Base-by-base conservation (phyloP, 1,140 invertebrate species). In the Drosophila kepulauana region DNA sequence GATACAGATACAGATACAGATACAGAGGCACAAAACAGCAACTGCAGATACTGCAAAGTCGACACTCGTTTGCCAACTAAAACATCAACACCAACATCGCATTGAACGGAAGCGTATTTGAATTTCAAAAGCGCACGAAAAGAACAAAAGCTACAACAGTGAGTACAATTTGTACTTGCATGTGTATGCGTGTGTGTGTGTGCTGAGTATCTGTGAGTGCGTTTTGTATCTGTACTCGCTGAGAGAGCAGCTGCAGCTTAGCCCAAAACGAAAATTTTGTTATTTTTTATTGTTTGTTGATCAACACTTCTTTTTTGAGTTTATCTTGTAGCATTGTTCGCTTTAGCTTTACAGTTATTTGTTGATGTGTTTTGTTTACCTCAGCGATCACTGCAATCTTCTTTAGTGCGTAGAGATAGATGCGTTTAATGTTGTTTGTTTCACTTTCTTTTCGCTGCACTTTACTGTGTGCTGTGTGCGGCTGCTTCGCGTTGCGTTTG, bases 51-150 rank as follows among this genome's bases (percentile, higher is more conserved):
- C 78, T 87, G 88, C 88, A 82, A 87, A 91, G 88, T 91, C 88
- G 88, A 91, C 88, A 88, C 78, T 84, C 78, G 80, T 57, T 85
- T 87, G 88, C 88, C 88, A 91, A 91, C 88, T 91, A 91, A 86
- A 74, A 68, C 64, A 43, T 43, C 41, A 43, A 13, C 41, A 43
- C 11, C 41, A 59, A 65, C 58, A 69, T 56, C 58, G 46, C 51
- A 45, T 51, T 64, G 54, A 82, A 78, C 82, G 82, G 88, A 88
- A 89, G 76, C 86, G 81, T 79, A 90, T 90, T 90, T 89, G 79
- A 89, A 90, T 86, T 90, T 90, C 78, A 90, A 87, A 81, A 86
- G 78, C 68, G 82, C 67, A 59, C 82, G 59, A 77, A 87, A 77
- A 89, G 85, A 88, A 88, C 85, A 84, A 88, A 88, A 87, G 84